Percentiles rank a stretch among this genome's conserved stretches.
phyloP scores from a whole-genome alignment of 2,888 invertebrate genomes.

The Pristionchus entomophagus region DNA sequence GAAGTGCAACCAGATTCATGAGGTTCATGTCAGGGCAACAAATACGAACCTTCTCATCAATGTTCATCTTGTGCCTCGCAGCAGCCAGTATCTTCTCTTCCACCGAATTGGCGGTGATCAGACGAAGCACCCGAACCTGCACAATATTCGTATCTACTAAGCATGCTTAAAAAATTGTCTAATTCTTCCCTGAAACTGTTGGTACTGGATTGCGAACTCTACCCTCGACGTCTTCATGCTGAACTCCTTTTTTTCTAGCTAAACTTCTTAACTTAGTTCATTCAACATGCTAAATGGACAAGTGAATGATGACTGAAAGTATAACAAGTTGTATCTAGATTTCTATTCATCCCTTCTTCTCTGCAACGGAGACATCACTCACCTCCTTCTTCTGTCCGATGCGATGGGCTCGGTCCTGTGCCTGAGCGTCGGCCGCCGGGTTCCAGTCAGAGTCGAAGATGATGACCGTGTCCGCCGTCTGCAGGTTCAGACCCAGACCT shows the following conservation, averaged over 20 bases:
- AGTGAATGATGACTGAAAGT: too few relatives aligned
- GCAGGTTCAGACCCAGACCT: slow-evolving; percentile 92
- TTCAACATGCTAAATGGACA: too few relatives aligned
- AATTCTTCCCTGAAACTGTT: too few relatives aligned
- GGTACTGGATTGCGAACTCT: too few relatives aligned
- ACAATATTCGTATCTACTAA: background rate
- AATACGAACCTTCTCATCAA: slow-evolving; percentile 99
- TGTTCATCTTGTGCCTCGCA: slow-evolving; percentile 96
- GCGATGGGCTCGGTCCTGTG: slow-evolving; percentile 98
- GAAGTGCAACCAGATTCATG: too few relatives aligned
- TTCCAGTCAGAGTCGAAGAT: slow-evolving; percentile 99
- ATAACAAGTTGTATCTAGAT: too few relatives aligned
- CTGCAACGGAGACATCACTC: too few relatives aligned
- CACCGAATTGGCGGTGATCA: slow-evolving; percentile 99
- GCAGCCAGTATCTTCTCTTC: slow-evolving; percentile 98
- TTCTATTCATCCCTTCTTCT: background rate
- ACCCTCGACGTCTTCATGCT: too few relatives aligned
- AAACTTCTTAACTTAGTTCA: too few relatives aligned
- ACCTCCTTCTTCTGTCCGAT: slow-evolving; percentile 97
- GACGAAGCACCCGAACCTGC: slow-evolving; percentile 87
- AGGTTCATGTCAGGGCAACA: too few relatives aligned
- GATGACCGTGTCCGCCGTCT: slow-evolving; percentile 97
- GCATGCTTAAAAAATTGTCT: too few relatives aligned
- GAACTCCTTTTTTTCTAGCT: too few relatives aligned
- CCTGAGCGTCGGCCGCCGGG: slow-evolving; percentile 99